These are phyloP conservation scores for Corythucha ciliata DNA, from an alignment of 2,888 invertebrate species.

Conservation along the genomic window DNA sequence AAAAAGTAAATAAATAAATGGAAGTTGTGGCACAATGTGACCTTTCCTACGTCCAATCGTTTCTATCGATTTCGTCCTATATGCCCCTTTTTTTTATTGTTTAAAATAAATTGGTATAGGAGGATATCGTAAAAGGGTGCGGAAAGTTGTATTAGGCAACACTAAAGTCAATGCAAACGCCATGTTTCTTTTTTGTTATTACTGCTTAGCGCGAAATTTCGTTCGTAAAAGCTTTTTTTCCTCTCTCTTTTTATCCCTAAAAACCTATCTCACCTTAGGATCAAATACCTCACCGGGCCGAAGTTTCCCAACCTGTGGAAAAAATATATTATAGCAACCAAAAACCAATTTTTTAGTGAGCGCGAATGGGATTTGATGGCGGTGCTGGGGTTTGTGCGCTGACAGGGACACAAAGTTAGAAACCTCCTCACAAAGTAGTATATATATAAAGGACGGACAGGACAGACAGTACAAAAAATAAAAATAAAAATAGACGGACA, in stretches of 20 bases:
- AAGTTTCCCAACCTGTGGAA: slow-evolving; percentile 61
- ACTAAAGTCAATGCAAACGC: slow-evolving; percentile 27
- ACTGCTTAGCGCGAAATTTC: too few relatives aligned
- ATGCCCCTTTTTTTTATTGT: too few relatives aligned
- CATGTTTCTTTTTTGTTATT: too few relatives aligned
- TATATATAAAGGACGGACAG: neutral
- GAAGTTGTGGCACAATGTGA: too few relatives aligned
- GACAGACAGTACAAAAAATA: too few relatives aligned
- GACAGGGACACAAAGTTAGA: slow-evolving; percentile 23
- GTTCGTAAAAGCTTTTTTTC: too few relatives aligned
- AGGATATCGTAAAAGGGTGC: too few relatives aligned
- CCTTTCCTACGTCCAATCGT: too few relatives aligned
- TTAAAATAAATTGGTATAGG: too few relatives aligned
- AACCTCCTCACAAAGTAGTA: neutral
- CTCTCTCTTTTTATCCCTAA: slow-evolving; percentile 20
- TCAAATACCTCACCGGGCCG: slow-evolving; percentile 70
- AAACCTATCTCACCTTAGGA: slow-evolving; percentile 51
- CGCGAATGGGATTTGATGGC: slow-evolving; percentile 19
- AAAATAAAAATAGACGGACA: slow-evolving; percentile 22
- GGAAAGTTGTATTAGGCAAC: slow-evolving; percentile 18
- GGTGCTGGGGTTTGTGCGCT: slow-evolving; percentile 27
- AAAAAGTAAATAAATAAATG: slow-evolving; percentile 17
- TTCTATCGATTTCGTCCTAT: too few relatives aligned
- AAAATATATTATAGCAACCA: too few relatives aligned
- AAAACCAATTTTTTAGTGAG: too few relatives aligned